Evolutionary conservation across 2,888 invertebrate genomes (phyloP), one percentile per base, ranked within the genome.

Genomic region (Pseudococcus jackbeardsleyi): DNA sequence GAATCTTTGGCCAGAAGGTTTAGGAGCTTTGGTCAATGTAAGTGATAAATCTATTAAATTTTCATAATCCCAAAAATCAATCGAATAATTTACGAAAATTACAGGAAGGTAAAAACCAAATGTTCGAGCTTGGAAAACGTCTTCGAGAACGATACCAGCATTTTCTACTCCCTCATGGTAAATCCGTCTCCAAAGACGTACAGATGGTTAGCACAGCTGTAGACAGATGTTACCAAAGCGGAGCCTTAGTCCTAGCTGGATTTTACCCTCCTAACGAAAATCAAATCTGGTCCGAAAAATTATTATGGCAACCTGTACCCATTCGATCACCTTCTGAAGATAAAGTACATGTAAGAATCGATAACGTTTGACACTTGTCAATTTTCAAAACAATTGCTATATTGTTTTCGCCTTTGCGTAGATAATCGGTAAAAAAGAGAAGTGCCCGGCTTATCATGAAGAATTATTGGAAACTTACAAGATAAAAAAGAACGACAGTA

Each of bases 271-370:
- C 96, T 0, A 90, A 90, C 5, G 92, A 92, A 0, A 91, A 92
- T 2, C 93, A 94, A 90, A 89, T 93, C 0, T 96, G 96, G 95
- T 93, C 95, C 90, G 59, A 91, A 0, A 90, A 92, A 19, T 91
- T 95, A 6, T 90, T 91, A 77, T 96, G 96, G 96, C 95, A 96
- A 91, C 96, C 96, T 0, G 94, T 96, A 90, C 96, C 96, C 0
- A 93, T 96, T 0, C 96, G 96, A 90, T 95, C 96, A 0, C 90
- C 92, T 0, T 94, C 95, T 39, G 72, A 84, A 17, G 85, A 89
- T 86, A 72, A 82, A 22, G n/a, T 54, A 15, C 54, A 54, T n/a
- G 54, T 54, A n/a, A 54, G 54, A 54, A 50, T 50, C 42, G 42
- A 42, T 42, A 42, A 42, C 42, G 6, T 42, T 42, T 50, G 48